Base-by-base conservation (phyloP, 2,113 vertebrate genomes). In the Elaphurus davidianus region DNA sequence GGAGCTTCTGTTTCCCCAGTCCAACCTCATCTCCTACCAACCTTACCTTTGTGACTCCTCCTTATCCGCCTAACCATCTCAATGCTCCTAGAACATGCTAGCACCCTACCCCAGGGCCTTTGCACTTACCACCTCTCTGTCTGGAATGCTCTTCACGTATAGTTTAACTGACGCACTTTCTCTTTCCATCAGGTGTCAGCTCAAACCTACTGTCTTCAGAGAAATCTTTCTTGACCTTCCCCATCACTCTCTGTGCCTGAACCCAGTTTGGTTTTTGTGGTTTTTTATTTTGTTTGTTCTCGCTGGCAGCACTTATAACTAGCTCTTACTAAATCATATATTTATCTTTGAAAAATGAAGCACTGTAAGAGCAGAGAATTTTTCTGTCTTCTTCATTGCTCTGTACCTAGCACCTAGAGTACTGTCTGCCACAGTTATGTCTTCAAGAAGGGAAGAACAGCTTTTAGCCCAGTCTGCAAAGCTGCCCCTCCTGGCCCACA, bases 261-360 rank as follows among this genome's bases (percentile, higher is more conserved):
- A 27, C 6, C 60, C 9, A 36, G 23, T 81, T 91, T 87, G 21
- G 10, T 90, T 86, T 74, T 17, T 78, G 36, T 71, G 28, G 17
- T 33, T 82, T 97, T 97, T 90, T 92, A 45, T 55, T 95, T 85
- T 64, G 15, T 91, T 79, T 78, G 74, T 40, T 90, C 27, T 55
- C 88, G 36, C 83, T 60, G 7, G 2, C 21, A 57, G 30, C 30
- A 47, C 62, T 76, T 86, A 50, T 17, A 6, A 67, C 52, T 19
- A 52, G 10, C 27, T 81, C 30, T 93, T 62, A 47, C 15, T 55
- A 62, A 55, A 55, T 67, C 36, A 45, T 45, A 27, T 14, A 12
- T n/a, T 50, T 50, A 76, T 83, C 23, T 84, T 89, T 81, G 47
- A 82, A 47, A 89, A 89, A 64, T 33, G 33, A 81, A 67, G 21